These are phyloP conservation scores for Zootoca vivipara DNA, from an alignment of 2,113 vertebrate genomes.

Conservation along the genomic window DNA sequence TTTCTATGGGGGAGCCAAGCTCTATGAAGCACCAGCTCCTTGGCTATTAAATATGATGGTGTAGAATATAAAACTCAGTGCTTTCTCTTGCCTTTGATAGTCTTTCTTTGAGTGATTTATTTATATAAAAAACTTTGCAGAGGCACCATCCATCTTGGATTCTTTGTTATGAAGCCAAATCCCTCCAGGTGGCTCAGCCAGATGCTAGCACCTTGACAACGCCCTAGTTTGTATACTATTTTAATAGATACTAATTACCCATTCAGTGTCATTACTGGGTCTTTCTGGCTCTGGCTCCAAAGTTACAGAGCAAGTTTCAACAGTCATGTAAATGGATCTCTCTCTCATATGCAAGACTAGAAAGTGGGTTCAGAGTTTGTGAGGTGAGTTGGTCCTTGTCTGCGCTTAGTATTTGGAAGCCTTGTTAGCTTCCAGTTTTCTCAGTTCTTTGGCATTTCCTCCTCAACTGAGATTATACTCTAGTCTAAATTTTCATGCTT, in stretches of 20 bases:
- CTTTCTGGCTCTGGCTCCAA: constrained; percentile 70
- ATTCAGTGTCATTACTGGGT: constrained; percentile 70
- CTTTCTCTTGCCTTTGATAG: constrained; percentile 57
- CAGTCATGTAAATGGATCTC: constrained; percentile 66
- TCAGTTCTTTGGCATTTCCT: constrained; percentile 23
- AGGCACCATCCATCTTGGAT: constrained; percentile 63
- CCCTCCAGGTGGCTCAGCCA: constrained; percentile 75
- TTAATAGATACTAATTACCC: constrained; percentile 83
- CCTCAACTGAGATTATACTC: not conserved
- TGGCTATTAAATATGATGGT: constrained; percentile 24
- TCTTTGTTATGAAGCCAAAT: constrained; percentile 80
- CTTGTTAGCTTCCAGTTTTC: constrained; percentile 51
- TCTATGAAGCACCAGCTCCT: not conserved
- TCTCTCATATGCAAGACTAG: constrained; percentile 58
- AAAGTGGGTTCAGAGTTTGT: constrained; percentile 46
- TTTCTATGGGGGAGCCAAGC: not conserved
- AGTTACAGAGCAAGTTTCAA: constrained; percentile 75
- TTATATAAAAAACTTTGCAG: constrained; percentile 64
- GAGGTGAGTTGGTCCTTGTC: constrained; percentile 24
- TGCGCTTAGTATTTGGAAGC: constrained; percentile 4
- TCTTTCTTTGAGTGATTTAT: constrained; percentile 51
- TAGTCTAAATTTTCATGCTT: not conserved
- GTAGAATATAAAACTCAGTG: constrained; percentile 48
- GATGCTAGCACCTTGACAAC: constrained; percentile 72
- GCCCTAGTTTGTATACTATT: constrained; percentile 76